phyloP scores from a whole-genome alignment of 1,140 invertebrate species.

The Dendrolimus punctatus region DNA sequence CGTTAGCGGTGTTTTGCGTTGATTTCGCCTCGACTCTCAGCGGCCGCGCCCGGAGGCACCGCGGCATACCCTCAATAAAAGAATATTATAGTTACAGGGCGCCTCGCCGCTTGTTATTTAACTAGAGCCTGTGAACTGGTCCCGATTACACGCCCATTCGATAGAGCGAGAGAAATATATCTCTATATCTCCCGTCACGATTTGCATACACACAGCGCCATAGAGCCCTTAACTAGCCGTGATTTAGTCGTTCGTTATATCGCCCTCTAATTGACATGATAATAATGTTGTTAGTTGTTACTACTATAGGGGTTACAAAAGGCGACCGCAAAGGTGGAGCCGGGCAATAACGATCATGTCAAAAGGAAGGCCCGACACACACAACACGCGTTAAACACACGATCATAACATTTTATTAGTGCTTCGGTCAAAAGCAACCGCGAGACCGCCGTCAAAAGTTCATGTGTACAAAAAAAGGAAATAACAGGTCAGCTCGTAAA shows the following conservation, averaged over 20 bases:
- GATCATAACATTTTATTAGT: slow-evolving; percentile 72
- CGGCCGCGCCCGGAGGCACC: slow-evolving; percentile 34
- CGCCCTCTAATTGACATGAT: slow-evolving; percentile 62
- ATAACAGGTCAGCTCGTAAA: slow-evolving; percentile 67
- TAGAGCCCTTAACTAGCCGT: slow-evolving; percentile 37
- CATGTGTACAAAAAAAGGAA: slow-evolving; percentile 51
- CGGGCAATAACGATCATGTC: slow-evolving; percentile 67
- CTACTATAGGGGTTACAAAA: slow-evolving; percentile 47
- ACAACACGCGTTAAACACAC: slow-evolving; percentile 69
- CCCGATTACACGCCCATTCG: slow-evolving; percentile 50
- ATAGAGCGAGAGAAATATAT: slow-evolving; percentile 23
- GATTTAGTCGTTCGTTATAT: slow-evolving; percentile 49
- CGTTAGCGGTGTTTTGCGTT: slow-evolving; percentile 53
- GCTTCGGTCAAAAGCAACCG: slow-evolving; percentile 66
- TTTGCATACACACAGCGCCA: slow-evolving; percentile 39
- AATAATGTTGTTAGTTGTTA: slow-evolving; percentile 47
- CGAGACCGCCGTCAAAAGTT: slow-evolving; percentile 65
- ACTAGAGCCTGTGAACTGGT: slow-evolving; percentile 54
- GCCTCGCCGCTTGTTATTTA: slow-evolving; percentile 65
- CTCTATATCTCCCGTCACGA: slow-evolving; percentile 15
- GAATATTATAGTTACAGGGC: slow-evolving; percentile 64
- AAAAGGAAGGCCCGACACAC: slow-evolving; percentile 65
- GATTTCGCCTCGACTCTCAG: slow-evolving; percentile 28
- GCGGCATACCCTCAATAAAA: slow-evolving; percentile 57
- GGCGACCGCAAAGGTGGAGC: slow-evolving; percentile 60